These are phyloP conservation scores for Hemaris fuciformis DNA, from an alignment of 2,888 invertebrate genomes.

Conservation along the genomic window DNA sequence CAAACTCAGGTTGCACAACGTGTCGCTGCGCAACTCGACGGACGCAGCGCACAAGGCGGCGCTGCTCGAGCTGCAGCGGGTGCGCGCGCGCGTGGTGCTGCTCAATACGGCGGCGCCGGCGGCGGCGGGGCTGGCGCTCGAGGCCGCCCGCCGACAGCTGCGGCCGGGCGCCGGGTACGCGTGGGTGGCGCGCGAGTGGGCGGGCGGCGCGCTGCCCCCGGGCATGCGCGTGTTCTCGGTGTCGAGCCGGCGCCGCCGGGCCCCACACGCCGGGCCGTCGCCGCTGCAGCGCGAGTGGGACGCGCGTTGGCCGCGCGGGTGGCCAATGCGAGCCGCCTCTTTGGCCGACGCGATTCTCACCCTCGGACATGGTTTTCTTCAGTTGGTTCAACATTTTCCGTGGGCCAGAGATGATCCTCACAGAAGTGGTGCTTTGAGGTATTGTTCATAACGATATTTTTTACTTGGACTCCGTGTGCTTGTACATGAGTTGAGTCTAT, in stretches of 20 bases:
- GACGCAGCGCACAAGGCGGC: neutral
- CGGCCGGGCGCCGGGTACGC: conserved; percentile 45
- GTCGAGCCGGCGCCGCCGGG: conserved; percentile 27
- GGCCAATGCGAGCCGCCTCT: conserved; percentile 18
- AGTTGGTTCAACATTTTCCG: neutral
- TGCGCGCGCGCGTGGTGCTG: neutral
- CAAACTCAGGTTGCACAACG: neutral
- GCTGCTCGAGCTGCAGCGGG: neutral
- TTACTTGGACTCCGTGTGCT: no score
- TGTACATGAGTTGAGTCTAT: no score
- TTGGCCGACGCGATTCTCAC: conserved; percentile 33
- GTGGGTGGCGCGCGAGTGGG: conserved; percentile 56
- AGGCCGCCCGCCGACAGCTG: conserved; percentile 75
- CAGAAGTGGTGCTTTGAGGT: no score
- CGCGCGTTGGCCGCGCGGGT: neutral
- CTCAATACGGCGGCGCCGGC: neutral
- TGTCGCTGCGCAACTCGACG: neutral
- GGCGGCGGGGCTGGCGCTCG: neutral
- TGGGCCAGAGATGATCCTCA: neutral
- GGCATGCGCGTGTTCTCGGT: conserved; percentile 30
- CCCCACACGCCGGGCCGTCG: neutral
- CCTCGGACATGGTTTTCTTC: conserved; percentile 13
- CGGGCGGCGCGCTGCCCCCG: conserved; percentile 9
- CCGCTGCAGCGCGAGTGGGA: neutral
- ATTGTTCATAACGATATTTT: neutral